These are phyloP conservation scores for Diplolepis rosae DNA, from an alignment of 2,888 invertebrate species.

Conservation along the genomic window DNA sequence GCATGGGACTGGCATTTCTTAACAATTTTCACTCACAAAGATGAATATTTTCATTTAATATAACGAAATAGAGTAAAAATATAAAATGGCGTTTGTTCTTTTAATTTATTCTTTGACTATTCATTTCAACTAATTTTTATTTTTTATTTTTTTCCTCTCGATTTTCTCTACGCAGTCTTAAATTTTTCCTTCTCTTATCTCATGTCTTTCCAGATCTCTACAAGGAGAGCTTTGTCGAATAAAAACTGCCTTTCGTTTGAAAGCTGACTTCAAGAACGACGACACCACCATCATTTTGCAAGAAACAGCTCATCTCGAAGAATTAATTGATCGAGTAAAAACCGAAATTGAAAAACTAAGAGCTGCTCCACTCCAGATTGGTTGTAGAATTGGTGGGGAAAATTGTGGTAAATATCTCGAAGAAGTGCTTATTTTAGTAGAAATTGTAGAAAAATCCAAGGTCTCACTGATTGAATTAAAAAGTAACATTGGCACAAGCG, in stretches of 20 bases:
- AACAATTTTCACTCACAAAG: too few species aligned
- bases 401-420: background rate
- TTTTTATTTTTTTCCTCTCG: too few species aligned
- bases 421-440: background rate
- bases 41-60: too few species aligned
- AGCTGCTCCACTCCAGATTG: background rate
- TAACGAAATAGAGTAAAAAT: too few species aligned
- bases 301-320: background rate
- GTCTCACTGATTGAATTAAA: background rate
- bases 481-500: background rate
- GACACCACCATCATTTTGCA: background rate
- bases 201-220: background rate
- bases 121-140: too few species aligned
- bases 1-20: too few species aligned
- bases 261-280: background rate
- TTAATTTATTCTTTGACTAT: too few species aligned
- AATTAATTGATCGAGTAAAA: conserved; percentile 7
- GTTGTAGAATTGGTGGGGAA: conserved; percentile 1
- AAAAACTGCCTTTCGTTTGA: background rate
- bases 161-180: too few species aligned
- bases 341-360: conserved; percentile 3
- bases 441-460: conserved; percentile 2
- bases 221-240: background rate
- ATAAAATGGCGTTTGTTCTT: too few species aligned
- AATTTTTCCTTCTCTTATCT: too few species aligned